Evolutionary conservation across 2,888 invertebrate species (phyloP).

Genomic region (Amiota minor): DNA sequence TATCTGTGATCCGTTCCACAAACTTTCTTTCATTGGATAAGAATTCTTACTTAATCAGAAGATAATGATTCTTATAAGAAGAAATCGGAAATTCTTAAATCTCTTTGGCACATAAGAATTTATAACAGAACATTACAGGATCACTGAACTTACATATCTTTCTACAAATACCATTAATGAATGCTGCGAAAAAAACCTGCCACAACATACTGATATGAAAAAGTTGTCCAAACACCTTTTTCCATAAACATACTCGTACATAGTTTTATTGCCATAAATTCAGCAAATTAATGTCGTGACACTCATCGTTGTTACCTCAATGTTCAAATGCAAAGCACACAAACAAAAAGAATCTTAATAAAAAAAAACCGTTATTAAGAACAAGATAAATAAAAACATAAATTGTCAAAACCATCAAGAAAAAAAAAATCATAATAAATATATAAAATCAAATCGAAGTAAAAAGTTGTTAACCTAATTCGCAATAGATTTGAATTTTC

Average conservation of each 20-base stretch:
- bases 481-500: slow-evolving; percentile 49
- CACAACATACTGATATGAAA: neutral
- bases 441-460: slow-evolving; percentile 31
- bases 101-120: too few relatives aligned
- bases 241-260: slow-evolving; percentile 36
- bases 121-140: slow-evolving; percentile 1
- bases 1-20: too few relatives aligned
- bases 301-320: slow-evolving; percentile 39
- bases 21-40: too few relatives aligned
- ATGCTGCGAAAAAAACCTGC: neutral
- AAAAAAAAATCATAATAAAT: slow-evolving; percentile 40
- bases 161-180: too few relatives aligned
- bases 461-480: slow-evolving; percentile 58
- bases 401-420: slow-evolving; percentile 1
- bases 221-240: slow-evolving; percentile 47
- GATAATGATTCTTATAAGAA: too few relatives aligned
- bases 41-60: too few relatives aligned
- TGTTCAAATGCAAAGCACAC: neutral
- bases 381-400: too few relatives aligned
- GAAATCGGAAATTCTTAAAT: too few relatives aligned
- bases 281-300: slow-evolving; percentile 28
- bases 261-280: slow-evolving; percentile 53
- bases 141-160: slow-evolving; percentile 13
- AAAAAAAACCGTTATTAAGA: too few relatives aligned
- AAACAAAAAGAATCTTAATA: neutral